Evolutionary conservation across 2,888 invertebrate genomes (phyloP).

Genomic region (Autographa pulchrina): DNA sequence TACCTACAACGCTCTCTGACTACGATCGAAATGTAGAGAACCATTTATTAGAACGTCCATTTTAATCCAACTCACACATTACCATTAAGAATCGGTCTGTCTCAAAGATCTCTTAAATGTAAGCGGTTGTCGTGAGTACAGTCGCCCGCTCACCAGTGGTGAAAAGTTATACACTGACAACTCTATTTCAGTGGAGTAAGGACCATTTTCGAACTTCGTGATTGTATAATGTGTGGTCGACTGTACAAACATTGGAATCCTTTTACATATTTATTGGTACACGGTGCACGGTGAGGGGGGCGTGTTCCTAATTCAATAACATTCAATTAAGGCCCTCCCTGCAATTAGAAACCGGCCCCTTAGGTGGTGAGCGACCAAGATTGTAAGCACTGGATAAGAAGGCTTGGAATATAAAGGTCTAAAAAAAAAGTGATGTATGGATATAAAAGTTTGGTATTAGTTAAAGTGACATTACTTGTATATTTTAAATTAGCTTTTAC

Average conservation of each 20-base stretch:
- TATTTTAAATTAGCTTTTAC: no score
- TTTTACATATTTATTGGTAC: constrained; percentile 47
- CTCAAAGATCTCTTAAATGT: constrained; percentile 2
- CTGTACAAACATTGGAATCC: constrained; percentile 32
- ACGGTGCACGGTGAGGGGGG: constrained; percentile 58
- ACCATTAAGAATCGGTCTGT: neutral
- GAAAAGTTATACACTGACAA: neutral
- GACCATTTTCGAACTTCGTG: no score
- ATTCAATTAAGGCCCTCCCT: constrained; percentile 80
- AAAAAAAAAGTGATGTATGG: neutral
- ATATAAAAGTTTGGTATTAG: no score
- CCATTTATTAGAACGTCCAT: neutral
- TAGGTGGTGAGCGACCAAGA: constrained; percentile 44
- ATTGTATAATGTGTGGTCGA: neutral
- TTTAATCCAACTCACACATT: neutral
- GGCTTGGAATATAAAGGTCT: constrained; percentile 10
- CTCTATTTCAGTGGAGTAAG: neutral
- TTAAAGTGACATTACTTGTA: no score
- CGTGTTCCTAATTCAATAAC: constrained; percentile 84
- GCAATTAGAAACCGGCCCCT: constrained; percentile 74
- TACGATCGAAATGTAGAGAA: neutral
- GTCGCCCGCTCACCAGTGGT: neutral
- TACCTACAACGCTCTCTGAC: no score
- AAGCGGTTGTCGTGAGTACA: neutral
- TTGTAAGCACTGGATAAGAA: constrained; percentile 50